Conservation (phyloP, 1,140 invertebrate species). For the Hermatobates lingyangjiaoensis region DNA sequence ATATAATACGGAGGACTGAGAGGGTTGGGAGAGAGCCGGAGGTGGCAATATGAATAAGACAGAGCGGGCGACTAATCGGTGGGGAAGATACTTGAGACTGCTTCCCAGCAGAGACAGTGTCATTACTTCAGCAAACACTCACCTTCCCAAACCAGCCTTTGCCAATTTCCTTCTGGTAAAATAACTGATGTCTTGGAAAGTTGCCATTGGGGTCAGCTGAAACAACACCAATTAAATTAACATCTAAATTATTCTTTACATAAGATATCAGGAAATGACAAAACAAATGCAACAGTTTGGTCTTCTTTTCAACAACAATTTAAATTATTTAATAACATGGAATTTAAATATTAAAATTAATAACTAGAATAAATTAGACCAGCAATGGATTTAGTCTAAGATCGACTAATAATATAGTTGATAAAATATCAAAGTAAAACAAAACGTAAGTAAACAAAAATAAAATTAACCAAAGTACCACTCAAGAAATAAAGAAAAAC, state of each 20-base stretch:
- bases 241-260: not conserved
- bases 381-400: not conserved
- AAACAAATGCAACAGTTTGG: not conserved
- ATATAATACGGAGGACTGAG: no score
- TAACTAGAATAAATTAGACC: not conserved
- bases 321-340: not conserved
- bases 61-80: no score
- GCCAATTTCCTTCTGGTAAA: constrained; percentile 65
- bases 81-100: no score
- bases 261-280: not conserved
- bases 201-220: constrained; percentile 37
- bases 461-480: no score
- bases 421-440: no score
- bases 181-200: constrained; percentile 55
- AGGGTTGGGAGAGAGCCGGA: no score
- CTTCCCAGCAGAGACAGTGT: no score
- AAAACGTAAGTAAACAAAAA: no score
- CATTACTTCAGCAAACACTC: no score
- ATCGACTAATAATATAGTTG: no score
- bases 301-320: not conserved
- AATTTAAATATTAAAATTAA: not conserved
- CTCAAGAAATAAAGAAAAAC: no score
- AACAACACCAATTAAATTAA: constrained; percentile 20
- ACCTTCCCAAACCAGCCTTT: constrained; percentile 75
- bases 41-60: no score